Evolutionary conservation across 2,797 vertebrate genomes (phyloP), one percentile per base, ranked within the genome.

Genomic region (Thaleichthys pacificus): DNA sequence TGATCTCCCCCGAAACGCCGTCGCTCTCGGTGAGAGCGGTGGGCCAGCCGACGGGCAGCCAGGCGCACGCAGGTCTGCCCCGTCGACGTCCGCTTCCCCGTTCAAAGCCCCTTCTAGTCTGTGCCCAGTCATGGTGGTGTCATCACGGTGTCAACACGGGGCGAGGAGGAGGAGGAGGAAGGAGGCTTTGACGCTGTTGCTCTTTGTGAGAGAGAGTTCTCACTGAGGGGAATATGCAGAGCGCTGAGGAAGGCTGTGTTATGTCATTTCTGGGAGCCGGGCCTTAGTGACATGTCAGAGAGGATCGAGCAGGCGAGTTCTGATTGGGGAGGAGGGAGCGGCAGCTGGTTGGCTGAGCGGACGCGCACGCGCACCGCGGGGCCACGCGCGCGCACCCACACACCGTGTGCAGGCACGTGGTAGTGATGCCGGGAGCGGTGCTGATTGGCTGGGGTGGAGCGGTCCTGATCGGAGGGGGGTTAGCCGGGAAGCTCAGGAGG

Each of bases 271-370:
- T 30, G 28, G 17, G 61, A 63, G 35, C 28, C 28, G n/a, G 61
- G 30, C 61, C 61, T 35, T n/a, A n/a, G 6, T 63, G 61, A 63
- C 61, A 35, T 35, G 61, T 63, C 30, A 63, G 30, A 35, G n/a
- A 24, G 61, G 61, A 63, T 62, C n/a, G 14, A 5, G n/a, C 15
- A 17, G 28, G 28, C 15, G 28, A 63, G 30, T 15, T 63, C 61
- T 17, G 61, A 35, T 19, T 15, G 61, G 28, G 26, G 61, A 30
- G 32, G 61, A 62, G 61, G 61, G 26, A 62, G 61, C 17, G 61
- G 61, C 61, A 62, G 61, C 61, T 62, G 61, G 61, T n/a, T 28
- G 26, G 61, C 28, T 32, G 5, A 22, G 8, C 5, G 1, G 14
- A 62, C 4, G 9, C 60, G 28, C 60, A 61, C 58, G n/a, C 22